Percentiles rank a stretch among this genome's conserved stretches.
Conservation (phyloP, 2,797 vertebrate genomes). For the Paedocypris micromegethes region DNA sequence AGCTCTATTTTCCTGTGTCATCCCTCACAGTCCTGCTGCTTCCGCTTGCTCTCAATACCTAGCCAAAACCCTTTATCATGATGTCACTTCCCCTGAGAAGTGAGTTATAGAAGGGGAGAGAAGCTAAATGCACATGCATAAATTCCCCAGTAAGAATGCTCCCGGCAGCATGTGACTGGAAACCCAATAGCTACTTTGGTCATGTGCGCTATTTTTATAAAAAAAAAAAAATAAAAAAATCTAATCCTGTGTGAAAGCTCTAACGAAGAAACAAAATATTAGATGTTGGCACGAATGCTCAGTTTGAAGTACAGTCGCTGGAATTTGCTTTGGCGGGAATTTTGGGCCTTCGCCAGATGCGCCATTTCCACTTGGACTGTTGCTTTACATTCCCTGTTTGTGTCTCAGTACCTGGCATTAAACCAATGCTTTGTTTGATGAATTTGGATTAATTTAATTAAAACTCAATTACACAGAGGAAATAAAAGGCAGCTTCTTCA, state of each 20-base stretch:
- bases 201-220: slow-evolving; percentile 1
- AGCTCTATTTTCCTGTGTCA: background rate
- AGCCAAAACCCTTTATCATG: slow-evolving; percentile 27
- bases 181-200: too few species aligned
- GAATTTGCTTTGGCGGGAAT: slow-evolving; percentile 19
- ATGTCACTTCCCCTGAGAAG: slow-evolving; percentile 12
- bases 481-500: slow-evolving; percentile 21
- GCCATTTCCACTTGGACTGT: slow-evolving; percentile 25
- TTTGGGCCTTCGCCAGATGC: slow-evolving; percentile 18
- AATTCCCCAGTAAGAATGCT: background rate
- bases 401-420: slow-evolving; percentile 17
- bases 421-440: slow-evolving; percentile 27
- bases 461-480: slow-evolving; percentile 12
- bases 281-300: background rate
- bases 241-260: background rate
- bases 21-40: slow-evolving; percentile 3
- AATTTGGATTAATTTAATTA: slow-evolving; percentile 36
- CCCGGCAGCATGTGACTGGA: too few species aligned
- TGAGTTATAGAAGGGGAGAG: background rate
- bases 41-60: slow-evolving; percentile 8
- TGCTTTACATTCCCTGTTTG: slow-evolving; percentile 27
- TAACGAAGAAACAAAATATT: background rate
- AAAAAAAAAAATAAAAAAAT: background rate
- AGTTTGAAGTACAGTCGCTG: slow-evolving; percentile 8
- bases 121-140: slow-evolving; percentile 14